These are phyloP conservation scores for Trichechus manatus DNA, from an alignment of 2,113 vertebrate genomes.

Conservation along the genomic window DNA sequence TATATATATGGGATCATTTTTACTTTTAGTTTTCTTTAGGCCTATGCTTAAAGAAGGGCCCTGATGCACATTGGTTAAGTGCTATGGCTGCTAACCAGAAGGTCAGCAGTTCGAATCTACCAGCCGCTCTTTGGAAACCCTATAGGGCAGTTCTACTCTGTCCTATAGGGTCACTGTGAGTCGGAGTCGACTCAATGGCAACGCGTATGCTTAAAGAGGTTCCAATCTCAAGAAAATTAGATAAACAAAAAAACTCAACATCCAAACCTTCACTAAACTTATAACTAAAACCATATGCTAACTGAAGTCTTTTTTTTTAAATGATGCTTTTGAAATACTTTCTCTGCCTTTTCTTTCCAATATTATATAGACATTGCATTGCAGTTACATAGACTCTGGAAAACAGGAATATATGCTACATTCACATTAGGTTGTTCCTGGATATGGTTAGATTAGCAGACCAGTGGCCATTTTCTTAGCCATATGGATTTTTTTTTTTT, in stretches of 20 bases:
- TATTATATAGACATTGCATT: too few species aligned
- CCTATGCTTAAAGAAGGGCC: neutral
- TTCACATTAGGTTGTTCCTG: neutral
- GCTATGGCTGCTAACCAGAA: too few species aligned
- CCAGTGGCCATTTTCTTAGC: neutral
- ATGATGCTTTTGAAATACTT: too few species aligned
- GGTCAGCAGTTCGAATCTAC: too few species aligned
- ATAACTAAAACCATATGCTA: neutral
- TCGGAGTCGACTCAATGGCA: too few species aligned
- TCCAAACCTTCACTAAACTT: neutral
- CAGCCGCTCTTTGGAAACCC: too few species aligned
- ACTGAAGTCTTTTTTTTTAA: neutral
- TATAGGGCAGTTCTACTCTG: too few species aligned
- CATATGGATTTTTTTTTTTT: neutral
- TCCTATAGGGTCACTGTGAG: too few species aligned
- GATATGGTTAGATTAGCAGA: neutral
- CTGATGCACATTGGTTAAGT: too few species aligned
- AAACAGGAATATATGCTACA: neutral
- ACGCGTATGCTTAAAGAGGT: neutral
- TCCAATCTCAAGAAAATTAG: slow-evolving; percentile 6
- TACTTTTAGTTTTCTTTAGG: neutral
- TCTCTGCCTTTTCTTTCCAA: neutral
- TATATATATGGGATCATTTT: too few species aligned
- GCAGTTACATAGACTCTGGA: neutral
- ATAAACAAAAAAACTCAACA: neutral